Conservation (phyloP, 2,113 vertebrate species). For the Mellivora capensis region DNA sequence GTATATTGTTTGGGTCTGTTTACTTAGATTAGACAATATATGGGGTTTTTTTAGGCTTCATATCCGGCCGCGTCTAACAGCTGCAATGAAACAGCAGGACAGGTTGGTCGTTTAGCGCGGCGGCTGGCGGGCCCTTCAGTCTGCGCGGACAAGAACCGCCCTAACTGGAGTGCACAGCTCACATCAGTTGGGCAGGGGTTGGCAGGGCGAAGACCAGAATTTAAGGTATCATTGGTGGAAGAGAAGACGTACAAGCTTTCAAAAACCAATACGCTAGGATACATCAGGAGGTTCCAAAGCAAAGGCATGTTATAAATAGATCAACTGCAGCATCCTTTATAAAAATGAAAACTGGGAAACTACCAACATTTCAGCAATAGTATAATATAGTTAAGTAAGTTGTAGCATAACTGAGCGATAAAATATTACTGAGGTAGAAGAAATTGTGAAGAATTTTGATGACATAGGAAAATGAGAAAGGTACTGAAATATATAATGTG, state of each 20-base stretch:
- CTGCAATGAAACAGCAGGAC: background rate
- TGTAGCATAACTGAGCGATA: background rate
- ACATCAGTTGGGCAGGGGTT: background rate
- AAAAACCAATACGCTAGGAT: background rate
- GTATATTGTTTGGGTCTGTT: background rate
- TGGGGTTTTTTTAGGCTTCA: background rate
- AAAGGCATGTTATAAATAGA: background rate
- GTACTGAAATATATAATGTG: background rate
- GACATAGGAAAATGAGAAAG: slow-evolving; percentile 6
- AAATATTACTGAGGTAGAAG: background rate
- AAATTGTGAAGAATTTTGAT: background rate
- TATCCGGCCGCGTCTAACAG: background rate
- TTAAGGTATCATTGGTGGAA: background rate
- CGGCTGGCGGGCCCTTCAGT: background rate
- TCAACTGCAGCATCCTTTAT: background rate
- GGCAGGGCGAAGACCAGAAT: background rate
- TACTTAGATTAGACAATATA: background rate
- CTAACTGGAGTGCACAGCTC: too few species aligned
- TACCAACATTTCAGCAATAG: background rate
- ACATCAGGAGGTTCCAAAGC: background rate
- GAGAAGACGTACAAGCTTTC: background rate
- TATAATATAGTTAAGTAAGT: background rate
- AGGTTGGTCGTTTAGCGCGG: background rate
- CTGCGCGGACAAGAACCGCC: background rate
- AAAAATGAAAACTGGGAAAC: background rate